phyloP scores from a whole-genome alignment of 2,797 vertebrate species.

The Arnoldichthys spilopterus region DNA sequence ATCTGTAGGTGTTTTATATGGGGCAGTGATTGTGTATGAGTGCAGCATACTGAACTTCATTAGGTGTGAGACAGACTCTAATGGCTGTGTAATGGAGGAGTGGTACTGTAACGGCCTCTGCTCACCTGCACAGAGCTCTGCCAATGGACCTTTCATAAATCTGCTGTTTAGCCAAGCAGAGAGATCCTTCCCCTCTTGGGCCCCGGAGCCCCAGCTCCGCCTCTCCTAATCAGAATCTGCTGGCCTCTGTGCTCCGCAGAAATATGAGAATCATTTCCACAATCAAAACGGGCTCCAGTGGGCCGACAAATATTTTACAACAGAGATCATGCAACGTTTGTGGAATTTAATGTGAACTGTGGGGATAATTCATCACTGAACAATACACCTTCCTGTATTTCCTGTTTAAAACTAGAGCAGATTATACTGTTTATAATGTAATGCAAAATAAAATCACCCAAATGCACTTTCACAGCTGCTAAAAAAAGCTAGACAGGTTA shows the following conservation, averaged over 20 bases:
- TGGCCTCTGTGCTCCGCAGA: constrained; percentile 48
- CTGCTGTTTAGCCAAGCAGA: constrained; percentile 54
- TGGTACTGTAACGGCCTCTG: constrained; percentile 47
- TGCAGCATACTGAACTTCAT: constrained; percentile 48
- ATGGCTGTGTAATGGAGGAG: constrained; percentile 51
- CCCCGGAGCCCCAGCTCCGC: constrained; percentile 40
- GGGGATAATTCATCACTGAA: neutral
- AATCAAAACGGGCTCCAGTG: constrained; percentile 34
- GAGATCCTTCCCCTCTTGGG: constrained; percentile 49
- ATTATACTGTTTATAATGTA: neutral
- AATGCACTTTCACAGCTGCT: neutral
- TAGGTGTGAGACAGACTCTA: constrained; percentile 53
- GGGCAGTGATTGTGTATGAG: constrained; percentile 43
- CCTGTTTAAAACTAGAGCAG: neutral
- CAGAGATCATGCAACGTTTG: constrained; percentile 30
- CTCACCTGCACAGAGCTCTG: constrained; percentile 47
- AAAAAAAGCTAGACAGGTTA: neutral
- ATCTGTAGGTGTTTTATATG: constrained; percentile 33
- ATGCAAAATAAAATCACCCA: neutral
- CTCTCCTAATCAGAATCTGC: constrained; percentile 52
- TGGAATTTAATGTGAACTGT: neutral
- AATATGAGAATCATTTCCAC: constrained; percentile 52
- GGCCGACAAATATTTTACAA: constrained; percentile 24
- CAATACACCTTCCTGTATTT: constrained; percentile 5
- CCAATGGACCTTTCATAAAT: constrained; percentile 54